A percentile compares a stretch with the other conserved stretches of the same genome.
Evolutionary conservation across 2,888 invertebrate genomes (phyloP).

Genomic region (Pheosia tremula): DNA sequence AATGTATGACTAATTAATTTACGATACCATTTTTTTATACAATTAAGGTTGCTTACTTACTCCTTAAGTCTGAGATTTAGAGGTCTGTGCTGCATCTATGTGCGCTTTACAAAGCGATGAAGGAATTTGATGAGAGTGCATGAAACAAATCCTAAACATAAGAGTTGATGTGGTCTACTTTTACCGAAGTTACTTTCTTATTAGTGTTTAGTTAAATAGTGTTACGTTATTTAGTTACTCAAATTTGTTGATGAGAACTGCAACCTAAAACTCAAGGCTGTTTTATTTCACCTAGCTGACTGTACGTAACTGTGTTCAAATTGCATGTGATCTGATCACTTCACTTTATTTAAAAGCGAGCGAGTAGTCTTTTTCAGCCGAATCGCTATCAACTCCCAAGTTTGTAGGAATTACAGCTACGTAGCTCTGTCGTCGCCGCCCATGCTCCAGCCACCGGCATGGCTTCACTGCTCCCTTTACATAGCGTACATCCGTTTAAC

Average conservation of each 20-base stretch:
- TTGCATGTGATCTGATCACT: constrained; percentile 20
- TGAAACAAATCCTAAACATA: background rate
- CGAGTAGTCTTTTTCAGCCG: constrained; percentile 38
- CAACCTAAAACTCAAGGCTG: no score
- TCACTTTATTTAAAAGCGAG: constrained; percentile 30
- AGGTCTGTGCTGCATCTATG: no score
- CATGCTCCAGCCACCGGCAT: constrained; percentile 54
- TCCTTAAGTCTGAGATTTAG: no score
- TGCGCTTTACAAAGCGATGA: no score
- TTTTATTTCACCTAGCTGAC: background rate
- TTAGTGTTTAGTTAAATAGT: no score
- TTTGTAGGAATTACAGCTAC: constrained; percentile 61
- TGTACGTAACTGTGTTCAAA: constrained; percentile 13
- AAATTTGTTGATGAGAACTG: no score
- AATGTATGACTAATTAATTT: background rate
- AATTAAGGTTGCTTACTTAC: no score
- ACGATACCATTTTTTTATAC: no score
- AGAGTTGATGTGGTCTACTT: no score
- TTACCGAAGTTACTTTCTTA: no score
- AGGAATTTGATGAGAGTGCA: background rate
- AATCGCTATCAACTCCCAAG: constrained; percentile 42
- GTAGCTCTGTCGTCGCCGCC: constrained; percentile 54
- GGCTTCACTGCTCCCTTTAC: constrained; percentile 57
- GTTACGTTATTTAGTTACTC: no score
- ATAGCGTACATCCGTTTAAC: constrained; percentile 56